phyloP scores from a whole-genome alignment of 1,140 invertebrate genomes.

The Delia radicum region DNA sequence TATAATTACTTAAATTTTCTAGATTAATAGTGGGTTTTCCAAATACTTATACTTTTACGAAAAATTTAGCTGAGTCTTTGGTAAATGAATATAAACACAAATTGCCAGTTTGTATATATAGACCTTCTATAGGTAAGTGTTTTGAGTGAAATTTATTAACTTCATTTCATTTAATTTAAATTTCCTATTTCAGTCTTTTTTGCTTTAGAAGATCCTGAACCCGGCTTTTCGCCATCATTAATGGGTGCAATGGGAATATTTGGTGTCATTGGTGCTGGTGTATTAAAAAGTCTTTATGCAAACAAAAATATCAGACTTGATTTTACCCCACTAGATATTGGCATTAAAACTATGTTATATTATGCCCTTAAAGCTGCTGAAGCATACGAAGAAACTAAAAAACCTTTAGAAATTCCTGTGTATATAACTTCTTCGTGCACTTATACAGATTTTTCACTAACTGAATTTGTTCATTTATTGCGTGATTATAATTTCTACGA shows the following conservation, averaged over 20 bases:
- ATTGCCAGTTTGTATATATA: constrained; percentile 79
- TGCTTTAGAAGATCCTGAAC: constrained; percentile 38
- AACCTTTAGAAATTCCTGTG: constrained; percentile 26
- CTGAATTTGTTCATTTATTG: constrained; percentile 36
- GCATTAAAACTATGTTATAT: constrained; percentile 38
- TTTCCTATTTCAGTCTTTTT: constrained; percentile 35
- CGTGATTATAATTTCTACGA: constrained; percentile 32
- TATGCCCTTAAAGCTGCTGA: constrained; percentile 9
- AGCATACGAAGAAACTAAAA: neutral
- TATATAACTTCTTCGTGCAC: constrained; percentile 39
- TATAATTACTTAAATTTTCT: too few relatives aligned
- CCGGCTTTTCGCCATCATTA: constrained; percentile 43
- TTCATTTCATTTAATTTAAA: neutral
- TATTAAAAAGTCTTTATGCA: constrained; percentile 44
- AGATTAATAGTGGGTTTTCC: constrained; percentile 68
- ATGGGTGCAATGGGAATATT: constrained; percentile 51
- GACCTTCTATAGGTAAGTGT: constrained; percentile 77
- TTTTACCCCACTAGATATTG: constrained; percentile 44
- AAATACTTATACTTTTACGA: constrained; percentile 86
- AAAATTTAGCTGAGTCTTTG: constrained; percentile 77
- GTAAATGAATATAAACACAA: constrained; percentile 67
- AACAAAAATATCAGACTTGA: constrained; percentile 33
- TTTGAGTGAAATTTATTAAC: neutral
- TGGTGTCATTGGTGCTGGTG: constrained; percentile 38
- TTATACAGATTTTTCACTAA: constrained; percentile 34